phyloP scores from a whole-genome alignment of 2,797 vertebrate species.

The Liparis tanakae region DNA sequence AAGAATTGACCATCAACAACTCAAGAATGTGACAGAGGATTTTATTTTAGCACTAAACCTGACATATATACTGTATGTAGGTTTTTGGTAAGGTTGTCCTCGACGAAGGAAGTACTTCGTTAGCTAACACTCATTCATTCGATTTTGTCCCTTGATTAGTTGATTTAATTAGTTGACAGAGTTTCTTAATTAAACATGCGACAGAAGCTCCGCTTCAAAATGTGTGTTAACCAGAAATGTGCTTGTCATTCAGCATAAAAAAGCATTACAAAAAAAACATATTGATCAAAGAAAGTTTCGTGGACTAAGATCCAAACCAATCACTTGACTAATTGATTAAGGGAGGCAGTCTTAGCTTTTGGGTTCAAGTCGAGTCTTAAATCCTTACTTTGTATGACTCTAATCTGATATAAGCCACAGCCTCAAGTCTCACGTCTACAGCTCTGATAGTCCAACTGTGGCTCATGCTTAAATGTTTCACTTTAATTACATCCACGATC shows the following conservation, averaged over 20 bases:
- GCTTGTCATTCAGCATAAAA: not conserved
- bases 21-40: constrained; percentile 18
- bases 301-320: not conserved
- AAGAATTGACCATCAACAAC: constrained; percentile 32
- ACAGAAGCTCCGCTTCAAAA: not conserved
- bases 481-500: constrained; percentile 26
- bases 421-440: not conserved
- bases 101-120: not conserved
- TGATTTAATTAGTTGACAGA: not conserved
- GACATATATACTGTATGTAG: not conserved
- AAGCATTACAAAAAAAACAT: not conserved
- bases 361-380: not conserved
- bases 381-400: not conserved
- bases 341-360: not conserved
- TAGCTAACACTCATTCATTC: not conserved
- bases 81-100: not conserved
- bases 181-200: not conserved
- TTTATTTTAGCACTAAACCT: constrained; percentile 7
- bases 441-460: not conserved
- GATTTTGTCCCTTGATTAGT: too few species aligned
- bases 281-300: not conserved
- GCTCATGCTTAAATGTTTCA: constrained; percentile 10
- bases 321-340: not conserved
- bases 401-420: not conserved
- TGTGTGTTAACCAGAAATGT: not conserved